Percentiles rank a stretch among this genome's conserved stretches.
phyloP scores from a whole-genome alignment of 1,140 invertebrate genomes.

The Euura saliciscinereae region DNA sequence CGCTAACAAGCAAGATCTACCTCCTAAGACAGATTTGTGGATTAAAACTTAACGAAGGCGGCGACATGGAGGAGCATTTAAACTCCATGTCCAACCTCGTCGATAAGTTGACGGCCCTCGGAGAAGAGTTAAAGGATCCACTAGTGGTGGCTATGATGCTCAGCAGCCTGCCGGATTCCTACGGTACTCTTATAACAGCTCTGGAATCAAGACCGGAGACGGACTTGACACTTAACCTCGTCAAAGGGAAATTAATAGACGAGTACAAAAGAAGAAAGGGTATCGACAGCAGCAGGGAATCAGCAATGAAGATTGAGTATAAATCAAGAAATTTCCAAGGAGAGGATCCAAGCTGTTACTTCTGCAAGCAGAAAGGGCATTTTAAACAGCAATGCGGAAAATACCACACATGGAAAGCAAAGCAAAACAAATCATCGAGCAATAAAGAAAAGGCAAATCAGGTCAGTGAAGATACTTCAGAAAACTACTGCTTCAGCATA shows the following conservation, averaged over 20 bases:
- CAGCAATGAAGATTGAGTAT: constrained; percentile 4
- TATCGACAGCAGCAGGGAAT: neutral
- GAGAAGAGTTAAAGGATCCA: constrained; percentile 20
- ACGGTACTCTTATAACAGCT: constrained; percentile 23
- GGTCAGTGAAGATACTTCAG: too few species aligned
- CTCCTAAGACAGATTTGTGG: too few species aligned
- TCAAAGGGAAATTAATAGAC: too few species aligned
- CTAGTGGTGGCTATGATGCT: constrained; percentile 22
- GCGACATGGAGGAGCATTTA: too few species aligned
- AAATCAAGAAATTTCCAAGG: constrained; percentile 9
- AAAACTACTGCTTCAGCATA: too few species aligned
- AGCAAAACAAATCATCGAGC: too few species aligned
- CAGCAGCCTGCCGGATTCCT: constrained; percentile 24
- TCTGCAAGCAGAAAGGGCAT: neutral
- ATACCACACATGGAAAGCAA: constrained; percentile 3
- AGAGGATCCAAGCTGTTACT: constrained; percentile 1
- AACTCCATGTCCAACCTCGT: too few species aligned
- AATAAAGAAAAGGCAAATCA: constrained; percentile 4
- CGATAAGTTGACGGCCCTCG: constrained; percentile 22
- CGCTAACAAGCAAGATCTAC: constrained; percentile 22
- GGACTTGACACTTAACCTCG: constrained; percentile 18
- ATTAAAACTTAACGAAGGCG: too few species aligned
- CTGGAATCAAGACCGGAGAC: constrained; percentile 22
- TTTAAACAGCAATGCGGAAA: constrained; percentile 4
- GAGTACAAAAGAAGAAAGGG: neutral